phyloP scores from a whole-genome alignment of 2,888 invertebrate genomes.

The Diabrotica balteata region DNA sequence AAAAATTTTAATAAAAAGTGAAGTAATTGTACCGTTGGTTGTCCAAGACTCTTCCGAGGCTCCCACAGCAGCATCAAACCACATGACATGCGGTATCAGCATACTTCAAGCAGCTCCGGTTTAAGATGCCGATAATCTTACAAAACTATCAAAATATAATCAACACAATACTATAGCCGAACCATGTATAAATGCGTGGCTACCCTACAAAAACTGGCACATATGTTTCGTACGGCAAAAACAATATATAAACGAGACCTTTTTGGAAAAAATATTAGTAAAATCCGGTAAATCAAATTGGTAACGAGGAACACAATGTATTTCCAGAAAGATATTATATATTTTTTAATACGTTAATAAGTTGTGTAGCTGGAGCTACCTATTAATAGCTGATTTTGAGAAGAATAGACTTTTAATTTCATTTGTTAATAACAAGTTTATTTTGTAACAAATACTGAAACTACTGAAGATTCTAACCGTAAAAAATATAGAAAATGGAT shows the following conservation, averaged over 20 bases:
- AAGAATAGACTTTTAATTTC: no score
- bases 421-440: no score
- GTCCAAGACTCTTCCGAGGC: slow-evolving; percentile 58
- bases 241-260: slow-evolving; percentile 28
- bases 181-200: slow-evolving; percentile 59
- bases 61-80: slow-evolving; percentile 55
- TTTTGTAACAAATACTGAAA: no score
- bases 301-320: slow-evolving; percentile 15
- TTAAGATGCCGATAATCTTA: slow-evolving; percentile 59
- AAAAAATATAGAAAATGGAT: no score
- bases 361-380: no score
- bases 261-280: slow-evolving; percentile 42
- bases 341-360: background rate
- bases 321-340: slow-evolving; percentile 6
- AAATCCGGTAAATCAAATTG: slow-evolving; percentile 38
- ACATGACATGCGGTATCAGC: slow-evolving; percentile 59
- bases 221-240: slow-evolving; percentile 16
- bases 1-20: slow-evolving; percentile 48
- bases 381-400: no score
- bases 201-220: slow-evolving; percentile 33
- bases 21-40: slow-evolving; percentile 58
- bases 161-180: slow-evolving; percentile 58
- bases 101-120: slow-evolving; percentile 59
- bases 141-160: slow-evolving; percentile 62
- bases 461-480: no score